Evolutionary conservation across 2,113 vertebrate species (phyloP), one percentile per base, ranked within the genome.

Genomic region (Aplodontia rufa): DNA sequence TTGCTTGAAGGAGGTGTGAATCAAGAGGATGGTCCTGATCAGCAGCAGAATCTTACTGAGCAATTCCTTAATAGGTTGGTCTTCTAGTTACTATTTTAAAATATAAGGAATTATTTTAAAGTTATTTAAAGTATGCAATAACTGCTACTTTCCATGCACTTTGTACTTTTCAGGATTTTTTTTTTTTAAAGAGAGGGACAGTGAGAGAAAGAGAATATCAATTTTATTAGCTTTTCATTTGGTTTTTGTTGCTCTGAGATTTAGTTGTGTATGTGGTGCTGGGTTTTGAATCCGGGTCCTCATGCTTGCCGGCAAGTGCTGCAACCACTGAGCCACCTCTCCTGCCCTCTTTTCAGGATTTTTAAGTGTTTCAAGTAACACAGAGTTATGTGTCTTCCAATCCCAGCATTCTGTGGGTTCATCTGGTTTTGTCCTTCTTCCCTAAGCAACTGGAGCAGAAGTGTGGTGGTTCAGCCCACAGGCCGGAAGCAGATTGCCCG

Each of bases 1-100:
- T 97, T 99, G 90, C 97, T 99, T 51, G 99, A 99, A 97, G 99
- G 99, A 96, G 99, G 99, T 3, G 99, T 99, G 85, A 99, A 99
- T 97, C 99, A 99, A 6, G 99, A 98, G 81, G 99, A 99, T 10
- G 99, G 99, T 14, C 97, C 98, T 93, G 98, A 98, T 37, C 98
- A 98, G 87, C 99, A 99, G 28, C 99, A 99, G 97, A 99, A 99
- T 97, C 99, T 99, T 92, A 99, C 99, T 0, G 99, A 99, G 88
- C 99, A 99, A 32, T 99, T 99, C 97, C 99, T 99, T 78, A 99
- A 98, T 98, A 99, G 99, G 99, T 99, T 93, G 80, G 98, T 88
- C 95, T 91, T 80, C 47, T 5, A 84, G 55, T 95, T 58, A 80
- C 51, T 83, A 80, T 94, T 93, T 96, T 12, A 60, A 94, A 69